Conservation (phyloP, 2,888 invertebrate genomes). For the Cantharis rufa region DNA sequence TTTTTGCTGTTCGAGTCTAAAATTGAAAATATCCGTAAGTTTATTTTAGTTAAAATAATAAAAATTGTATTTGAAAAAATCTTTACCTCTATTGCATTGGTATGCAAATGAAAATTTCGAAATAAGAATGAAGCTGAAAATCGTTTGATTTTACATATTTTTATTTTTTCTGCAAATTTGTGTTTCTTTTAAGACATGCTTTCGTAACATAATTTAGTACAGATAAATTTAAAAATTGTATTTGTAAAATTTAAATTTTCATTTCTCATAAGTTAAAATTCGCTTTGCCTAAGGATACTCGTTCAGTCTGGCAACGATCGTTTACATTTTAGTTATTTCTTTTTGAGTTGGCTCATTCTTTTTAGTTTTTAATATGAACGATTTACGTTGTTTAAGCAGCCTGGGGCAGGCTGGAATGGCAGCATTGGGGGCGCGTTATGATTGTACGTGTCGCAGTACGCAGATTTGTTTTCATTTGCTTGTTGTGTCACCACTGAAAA, state of each 20-base stretch:
- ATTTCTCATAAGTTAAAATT: conserved; percentile 19
- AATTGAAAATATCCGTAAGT: neutral
- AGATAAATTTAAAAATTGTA: conserved; percentile 10
- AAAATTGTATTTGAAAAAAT: neutral
- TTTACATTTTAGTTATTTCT: conserved; percentile 22
- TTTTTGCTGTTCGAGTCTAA: neutral
- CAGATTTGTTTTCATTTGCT: conserved; percentile 41
- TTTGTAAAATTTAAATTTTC: neutral
- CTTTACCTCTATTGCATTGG: neutral
- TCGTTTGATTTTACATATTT: conserved; percentile 21
- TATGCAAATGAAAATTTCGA: conserved; percentile 5
- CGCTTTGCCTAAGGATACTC: conserved; percentile 4
- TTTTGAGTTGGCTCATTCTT: conserved; percentile 23
- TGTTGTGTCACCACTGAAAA: conserved; percentile 34
- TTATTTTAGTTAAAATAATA: conserved; percentile 2
- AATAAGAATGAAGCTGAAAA: conserved; percentile 13
- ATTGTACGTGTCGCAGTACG: conserved; percentile 29
- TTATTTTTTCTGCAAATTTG: conserved; percentile 16
- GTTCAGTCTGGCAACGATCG: conserved; percentile 14
- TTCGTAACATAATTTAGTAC: conserved; percentile 14
- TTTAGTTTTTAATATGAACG: conserved; percentile 26
- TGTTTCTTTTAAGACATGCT: conserved; percentile 13
- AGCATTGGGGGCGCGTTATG: conserved; percentile 24
- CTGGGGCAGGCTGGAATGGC: conserved; percentile 28
- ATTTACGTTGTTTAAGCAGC: conserved; percentile 27